Conservation (phyloP, 1,140 invertebrate genomes). For the Acromyrmex heyeri region DNA sequence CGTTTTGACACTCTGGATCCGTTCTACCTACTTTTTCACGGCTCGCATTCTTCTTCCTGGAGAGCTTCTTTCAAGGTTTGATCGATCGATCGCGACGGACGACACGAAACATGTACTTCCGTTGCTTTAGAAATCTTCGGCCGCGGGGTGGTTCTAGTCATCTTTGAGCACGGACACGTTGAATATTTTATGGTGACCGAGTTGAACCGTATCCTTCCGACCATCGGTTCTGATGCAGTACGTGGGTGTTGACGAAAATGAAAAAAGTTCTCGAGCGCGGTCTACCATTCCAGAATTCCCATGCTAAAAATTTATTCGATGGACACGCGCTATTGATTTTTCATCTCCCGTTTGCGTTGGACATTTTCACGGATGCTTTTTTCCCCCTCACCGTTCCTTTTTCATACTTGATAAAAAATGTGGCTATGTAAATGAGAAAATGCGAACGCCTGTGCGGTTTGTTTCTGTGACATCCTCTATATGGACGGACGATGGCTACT, state of each 20-base stretch:
- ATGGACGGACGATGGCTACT: neutral
- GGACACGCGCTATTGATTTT: constrained; percentile 52
- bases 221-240: neutral
- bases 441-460: neutral
- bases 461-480: constrained; percentile 3
- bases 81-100: constrained; percentile 22
- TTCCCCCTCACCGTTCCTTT: neutral
- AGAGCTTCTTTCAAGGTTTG: constrained; percentile 10
- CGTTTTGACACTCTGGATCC: constrained; percentile 20
- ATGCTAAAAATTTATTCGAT: constrained; percentile 26
- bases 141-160: neutral
- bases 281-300: constrained; percentile 15
- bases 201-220: neutral
- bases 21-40: neutral
- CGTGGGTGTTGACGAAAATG: constrained; percentile 38
- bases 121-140: constrained; percentile 28
- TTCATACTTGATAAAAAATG: constrained; percentile 21
- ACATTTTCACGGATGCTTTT: constrained; percentile 28
- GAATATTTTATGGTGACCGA: constrained; percentile 53
- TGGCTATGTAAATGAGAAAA: constrained; percentile 36
- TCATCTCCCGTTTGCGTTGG: neutral
- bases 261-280: constrained; percentile 29
- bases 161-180: constrained; percentile 4
- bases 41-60: neutral
- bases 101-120: constrained; percentile 23